Percentiles rank a stretch among this genome's conserved stretches.
Conservation (phyloP, 2,797 vertebrate species). For the Cichlasoma orientale region DNA sequence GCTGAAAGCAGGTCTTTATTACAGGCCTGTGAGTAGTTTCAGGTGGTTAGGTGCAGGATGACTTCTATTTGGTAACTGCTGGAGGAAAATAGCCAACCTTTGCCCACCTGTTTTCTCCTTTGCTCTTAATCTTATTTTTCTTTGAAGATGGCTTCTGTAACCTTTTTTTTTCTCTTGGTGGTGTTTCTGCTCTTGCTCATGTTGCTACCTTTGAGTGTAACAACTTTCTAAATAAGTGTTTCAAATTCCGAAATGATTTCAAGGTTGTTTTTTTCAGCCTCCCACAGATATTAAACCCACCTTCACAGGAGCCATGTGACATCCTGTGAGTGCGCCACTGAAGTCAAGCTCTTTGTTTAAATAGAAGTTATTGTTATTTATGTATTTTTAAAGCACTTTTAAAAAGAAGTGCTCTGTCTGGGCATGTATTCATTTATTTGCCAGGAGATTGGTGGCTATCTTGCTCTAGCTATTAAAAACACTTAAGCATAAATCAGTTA, state of each 20-base stretch:
- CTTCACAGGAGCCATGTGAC: neutral
- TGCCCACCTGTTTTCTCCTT: neutral
- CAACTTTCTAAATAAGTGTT: conserved; percentile 24
- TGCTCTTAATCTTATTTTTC: neutral
- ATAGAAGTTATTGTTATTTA: neutral
- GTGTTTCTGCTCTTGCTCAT: neutral
- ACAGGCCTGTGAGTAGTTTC: neutral
- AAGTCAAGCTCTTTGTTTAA: neutral
- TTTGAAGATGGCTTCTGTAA: neutral
- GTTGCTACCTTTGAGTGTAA: neutral
- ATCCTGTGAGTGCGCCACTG: neutral
- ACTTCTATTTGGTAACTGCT: neutral
- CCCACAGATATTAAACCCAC: conserved; percentile 17
- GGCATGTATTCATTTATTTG: neutral
- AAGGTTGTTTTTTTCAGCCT: conserved; percentile 23
- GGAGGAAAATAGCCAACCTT: neutral
- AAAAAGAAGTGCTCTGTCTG: neutral
- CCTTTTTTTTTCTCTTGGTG: neutral
- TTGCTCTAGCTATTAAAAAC: conserved; percentile 1
- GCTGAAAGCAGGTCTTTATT: neutral
- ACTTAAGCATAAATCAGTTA: conserved; percentile 9
- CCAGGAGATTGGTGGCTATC: neutral
- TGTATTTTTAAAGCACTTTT: neutral
- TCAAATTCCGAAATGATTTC: conserved; percentile 28
- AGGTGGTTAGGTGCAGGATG: neutral